Evolutionary conservation across 2,888 invertebrate species (phyloP), one percentile per base, ranked within the genome.

Genomic region (Amphipyra berbera): DNA sequence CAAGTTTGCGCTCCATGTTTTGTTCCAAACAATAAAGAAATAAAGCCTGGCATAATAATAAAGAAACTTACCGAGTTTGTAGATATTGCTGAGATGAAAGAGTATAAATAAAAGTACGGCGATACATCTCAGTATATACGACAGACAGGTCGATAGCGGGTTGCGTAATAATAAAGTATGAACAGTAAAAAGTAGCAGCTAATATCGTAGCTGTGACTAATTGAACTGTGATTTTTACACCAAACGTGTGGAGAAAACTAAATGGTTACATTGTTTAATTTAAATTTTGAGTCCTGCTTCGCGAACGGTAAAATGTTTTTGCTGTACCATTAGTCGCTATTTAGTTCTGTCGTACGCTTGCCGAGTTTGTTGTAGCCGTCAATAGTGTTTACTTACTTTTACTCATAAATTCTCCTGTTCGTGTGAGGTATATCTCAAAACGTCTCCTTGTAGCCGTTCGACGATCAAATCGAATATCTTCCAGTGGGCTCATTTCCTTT

Each of bases 401-500:
- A 27, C 21, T 53, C 37, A 57, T 77, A 73, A 73, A 74, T 70
- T 72, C 58, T 58, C 54, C 57, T 0, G 49, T 59, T 74, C 71
- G 62, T 79, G 50, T 68, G 49, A 42, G 81, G 71, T 83, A 85
- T 88, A 90, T 90, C 90, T 88, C 84, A 86, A 88, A 87, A 86
- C 82, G 78, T 82, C 78, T 68, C 59, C 82, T 83, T 81, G 87
- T 83, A 82, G 86, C 80, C 78, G 82, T 85, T 84, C 78, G 82
- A 81, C 90, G 85, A 90, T 90, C 88, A 88, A 92, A 90, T 85
- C 85, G 87, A 90, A 89, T 86, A 86, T 83, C 86, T 82, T 81
- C 82, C 85, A 82, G 84, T 79, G 82, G 83, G 83, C 86, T 91
- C 92, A 89, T 93, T 94, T 93, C 92, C 91, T 92, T 92, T 92